These are phyloP conservation scores for Danio tinwini DNA, from an alignment of 2,797 vertebrate species.

Conservation along the genomic window DNA sequence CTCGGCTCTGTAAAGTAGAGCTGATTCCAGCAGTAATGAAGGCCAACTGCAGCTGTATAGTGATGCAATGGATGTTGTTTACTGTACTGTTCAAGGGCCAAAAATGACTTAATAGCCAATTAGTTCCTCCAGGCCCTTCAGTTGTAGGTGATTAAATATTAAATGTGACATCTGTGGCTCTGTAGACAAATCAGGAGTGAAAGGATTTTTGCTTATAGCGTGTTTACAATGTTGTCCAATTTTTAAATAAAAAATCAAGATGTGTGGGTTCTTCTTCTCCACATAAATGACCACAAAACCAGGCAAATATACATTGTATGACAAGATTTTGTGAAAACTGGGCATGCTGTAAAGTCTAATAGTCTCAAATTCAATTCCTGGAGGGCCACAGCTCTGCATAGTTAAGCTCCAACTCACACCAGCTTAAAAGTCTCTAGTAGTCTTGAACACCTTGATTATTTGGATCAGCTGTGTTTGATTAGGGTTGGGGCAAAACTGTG, in stretches of 20 bases:
- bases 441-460: too few species aligned
- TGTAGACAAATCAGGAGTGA: conserved; percentile 4
- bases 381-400: too few species aligned
- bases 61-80: conserved; percentile 23
- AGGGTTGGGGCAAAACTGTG: too few species aligned
- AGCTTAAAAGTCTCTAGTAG: too few species aligned
- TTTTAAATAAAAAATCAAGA: too few species aligned
- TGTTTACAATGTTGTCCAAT: background rate
- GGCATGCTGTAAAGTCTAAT: too few species aligned
- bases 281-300: background rate
- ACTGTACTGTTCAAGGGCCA: background rate
- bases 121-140: conserved; percentile 29
- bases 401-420: too few species aligned
- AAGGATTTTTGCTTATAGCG: too few species aligned
- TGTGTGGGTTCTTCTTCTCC: background rate
- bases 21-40: background rate
- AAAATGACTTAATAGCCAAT: conserved; percentile 21
- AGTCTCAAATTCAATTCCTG: too few species aligned
- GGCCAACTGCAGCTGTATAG: conserved; percentile 7
- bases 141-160: conserved; percentile 26
- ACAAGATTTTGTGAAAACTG: too few species aligned
- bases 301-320: too few species aligned
- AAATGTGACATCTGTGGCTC: background rate
- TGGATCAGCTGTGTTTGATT: too few species aligned
- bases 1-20: conserved; percentile 4